These are phyloP conservation scores for Atlantisia rogersi DNA, from an alignment of 2,113 vertebrate species.

Conservation along the genomic window DNA sequence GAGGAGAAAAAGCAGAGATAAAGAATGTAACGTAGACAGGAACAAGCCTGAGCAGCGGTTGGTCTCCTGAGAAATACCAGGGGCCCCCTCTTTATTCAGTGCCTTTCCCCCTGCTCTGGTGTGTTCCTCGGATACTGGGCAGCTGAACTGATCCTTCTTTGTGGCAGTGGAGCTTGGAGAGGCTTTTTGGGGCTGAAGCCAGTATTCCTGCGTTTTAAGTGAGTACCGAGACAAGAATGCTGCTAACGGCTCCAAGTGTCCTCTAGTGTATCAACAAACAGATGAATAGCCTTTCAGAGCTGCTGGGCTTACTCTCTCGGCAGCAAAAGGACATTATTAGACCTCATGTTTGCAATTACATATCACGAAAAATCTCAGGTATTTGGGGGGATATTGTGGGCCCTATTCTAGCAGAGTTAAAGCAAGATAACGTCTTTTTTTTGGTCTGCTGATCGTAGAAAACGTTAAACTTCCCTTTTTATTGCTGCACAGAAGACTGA, in stretches of 20 bases:
- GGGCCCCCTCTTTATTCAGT: not conserved
- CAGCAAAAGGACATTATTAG: not conserved
- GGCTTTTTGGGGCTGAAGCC: not conserved
- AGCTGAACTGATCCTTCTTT: not conserved
- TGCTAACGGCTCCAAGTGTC: not conserved
- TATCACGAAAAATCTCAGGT: not conserved
- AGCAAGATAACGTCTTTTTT: not conserved
- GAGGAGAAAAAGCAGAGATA: not conserved
- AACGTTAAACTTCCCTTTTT: not conserved
- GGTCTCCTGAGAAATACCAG: not conserved
- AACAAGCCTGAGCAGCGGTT: not conserved
- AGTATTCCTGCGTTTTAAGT: not conserved
- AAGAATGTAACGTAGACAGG: not conserved
- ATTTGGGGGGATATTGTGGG: not conserved
- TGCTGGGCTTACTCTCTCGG: not conserved
- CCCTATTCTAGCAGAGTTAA: not conserved
- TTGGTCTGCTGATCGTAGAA: not conserved
- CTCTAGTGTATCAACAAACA: not conserved
- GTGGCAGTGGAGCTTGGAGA: not conserved
- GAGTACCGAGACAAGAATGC: not conserved
- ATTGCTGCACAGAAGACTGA: not conserved
- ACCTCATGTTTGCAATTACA: not conserved
- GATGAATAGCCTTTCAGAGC: not conserved
- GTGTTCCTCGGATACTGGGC: not conserved
- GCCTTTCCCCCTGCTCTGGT: not conserved